Evolutionary conservation across 2,888 invertebrate genomes (phyloP).

Genomic region (Dynastes grantii): DNA sequence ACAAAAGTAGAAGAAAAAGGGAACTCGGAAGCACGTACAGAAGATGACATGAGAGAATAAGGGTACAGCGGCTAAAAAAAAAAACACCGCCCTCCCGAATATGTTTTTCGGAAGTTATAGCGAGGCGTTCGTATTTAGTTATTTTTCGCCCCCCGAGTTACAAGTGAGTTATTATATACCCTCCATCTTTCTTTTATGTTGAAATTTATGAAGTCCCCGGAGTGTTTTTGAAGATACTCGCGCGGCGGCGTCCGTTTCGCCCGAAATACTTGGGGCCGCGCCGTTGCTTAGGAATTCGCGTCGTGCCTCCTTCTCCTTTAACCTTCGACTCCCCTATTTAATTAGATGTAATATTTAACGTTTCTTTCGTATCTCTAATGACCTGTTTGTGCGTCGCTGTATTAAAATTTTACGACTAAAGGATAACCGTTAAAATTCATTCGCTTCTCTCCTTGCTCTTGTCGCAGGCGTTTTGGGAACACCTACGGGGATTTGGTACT

Average conservation of each 20-base stretch:
- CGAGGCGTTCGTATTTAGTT: constrained; percentile 54
- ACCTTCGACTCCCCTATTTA: constrained; percentile 56
- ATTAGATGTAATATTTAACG: constrained; percentile 61
- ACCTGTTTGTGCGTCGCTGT: constrained; percentile 53
- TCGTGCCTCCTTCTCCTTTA: constrained; percentile 24
- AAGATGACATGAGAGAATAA: constrained; percentile 21
- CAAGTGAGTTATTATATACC: constrained; percentile 58
- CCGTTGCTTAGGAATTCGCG: constrained; percentile 1
- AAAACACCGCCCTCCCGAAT: constrained; percentile 21
- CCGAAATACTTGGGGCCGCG: constrained; percentile 22
- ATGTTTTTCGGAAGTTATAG: constrained; percentile 42
- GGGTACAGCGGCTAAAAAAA: not conserved
- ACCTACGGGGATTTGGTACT: not conserved
- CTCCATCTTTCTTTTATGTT: constrained; percentile 59
- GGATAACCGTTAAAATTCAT: constrained; percentile 48
- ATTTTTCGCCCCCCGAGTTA: constrained; percentile 54
- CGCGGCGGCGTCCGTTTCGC: constrained; percentile 39
- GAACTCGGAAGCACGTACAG: constrained; percentile 14
- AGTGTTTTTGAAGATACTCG: constrained; percentile 61
- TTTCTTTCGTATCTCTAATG: constrained; percentile 57
- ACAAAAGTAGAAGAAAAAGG: no score
- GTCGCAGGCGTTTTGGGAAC: constrained; percentile 32
- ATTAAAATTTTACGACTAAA: constrained; percentile 52
- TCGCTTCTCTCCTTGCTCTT: constrained; percentile 30
- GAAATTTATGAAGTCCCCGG: constrained; percentile 61